These are phyloP conservation scores for Tupaia chinensis DNA, from an alignment of 2,113 vertebrate species.

Conservation along the genomic window DNA sequence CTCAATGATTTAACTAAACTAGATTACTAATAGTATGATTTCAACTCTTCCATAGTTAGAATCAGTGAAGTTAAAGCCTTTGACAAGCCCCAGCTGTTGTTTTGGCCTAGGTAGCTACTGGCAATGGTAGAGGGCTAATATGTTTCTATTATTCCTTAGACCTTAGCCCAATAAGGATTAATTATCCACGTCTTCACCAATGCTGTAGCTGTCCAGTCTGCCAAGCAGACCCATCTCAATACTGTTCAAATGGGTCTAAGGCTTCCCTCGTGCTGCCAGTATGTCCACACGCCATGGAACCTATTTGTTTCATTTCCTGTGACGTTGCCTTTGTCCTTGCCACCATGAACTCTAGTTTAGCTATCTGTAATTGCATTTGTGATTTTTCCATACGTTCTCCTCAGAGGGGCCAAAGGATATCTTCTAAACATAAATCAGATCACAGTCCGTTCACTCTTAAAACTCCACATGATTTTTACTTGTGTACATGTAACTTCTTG, in stretches of 20 bases:
- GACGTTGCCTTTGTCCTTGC: background rate
- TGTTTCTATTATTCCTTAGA: conserved; percentile 43
- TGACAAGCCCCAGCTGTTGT: conserved; percentile 46
- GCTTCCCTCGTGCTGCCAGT: background rate
- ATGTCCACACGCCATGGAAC: background rate
- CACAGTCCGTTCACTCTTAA: background rate
- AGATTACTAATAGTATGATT: background rate
- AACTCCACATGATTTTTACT: background rate
- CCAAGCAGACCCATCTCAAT: background rate
- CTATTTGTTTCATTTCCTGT: background rate
- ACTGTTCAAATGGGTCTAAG: background rate
- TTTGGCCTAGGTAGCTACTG: background rate
- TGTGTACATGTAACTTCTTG: background rate
- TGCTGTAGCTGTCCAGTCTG: background rate
- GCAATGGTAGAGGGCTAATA: background rate
- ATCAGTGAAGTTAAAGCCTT: background rate
- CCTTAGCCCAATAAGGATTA: conserved; percentile 26
- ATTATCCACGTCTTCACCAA: conserved; percentile 19
- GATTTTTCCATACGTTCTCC: background rate
- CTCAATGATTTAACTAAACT: background rate
- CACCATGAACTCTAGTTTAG: background rate
- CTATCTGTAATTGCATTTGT: background rate
- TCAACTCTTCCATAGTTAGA: conserved; percentile 9
- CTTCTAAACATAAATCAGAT: conserved; percentile 34
- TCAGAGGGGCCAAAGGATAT: background rate